These are phyloP conservation scores for Oppia nitens DNA, from an alignment of 1,140 invertebrate species.

Conservation along the genomic window DNA sequence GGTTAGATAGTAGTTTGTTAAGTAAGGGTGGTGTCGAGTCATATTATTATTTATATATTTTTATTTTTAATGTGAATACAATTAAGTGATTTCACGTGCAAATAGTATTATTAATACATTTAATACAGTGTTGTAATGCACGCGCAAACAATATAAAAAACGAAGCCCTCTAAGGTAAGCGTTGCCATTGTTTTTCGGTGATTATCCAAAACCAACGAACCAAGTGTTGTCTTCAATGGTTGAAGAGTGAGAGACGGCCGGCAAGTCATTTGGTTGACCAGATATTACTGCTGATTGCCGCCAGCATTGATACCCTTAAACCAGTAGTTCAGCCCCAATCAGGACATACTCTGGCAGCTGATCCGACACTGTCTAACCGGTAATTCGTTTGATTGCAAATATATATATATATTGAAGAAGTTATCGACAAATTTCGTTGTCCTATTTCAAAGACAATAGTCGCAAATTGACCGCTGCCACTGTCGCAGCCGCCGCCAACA, in stretches of 20 bases:
- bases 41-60: no score
- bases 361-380: neutral
- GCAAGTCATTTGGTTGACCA: neutral
- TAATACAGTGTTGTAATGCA: no score
- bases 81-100: no score
- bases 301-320: neutral
- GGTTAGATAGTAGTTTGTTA: no score
- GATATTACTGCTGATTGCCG: neutral
- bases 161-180: no score
- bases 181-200: no score
- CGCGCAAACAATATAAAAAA: no score
- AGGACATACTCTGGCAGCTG: neutral
- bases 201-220: neutral
- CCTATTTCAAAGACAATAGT: neutral
- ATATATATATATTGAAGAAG: neutral
- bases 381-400: neutral
- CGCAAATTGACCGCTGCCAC: no score
- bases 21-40: no score
- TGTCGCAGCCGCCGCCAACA: no score
- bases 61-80: no score
- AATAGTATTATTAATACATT: no score
- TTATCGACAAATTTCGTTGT: neutral
- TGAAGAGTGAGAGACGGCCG: neutral
- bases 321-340: neutral
- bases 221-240: neutral